These are phyloP conservation scores for Chlorodrepanis virens DNA, from an alignment of 2,113 vertebrate species.

Conservation along the genomic window DNA sequence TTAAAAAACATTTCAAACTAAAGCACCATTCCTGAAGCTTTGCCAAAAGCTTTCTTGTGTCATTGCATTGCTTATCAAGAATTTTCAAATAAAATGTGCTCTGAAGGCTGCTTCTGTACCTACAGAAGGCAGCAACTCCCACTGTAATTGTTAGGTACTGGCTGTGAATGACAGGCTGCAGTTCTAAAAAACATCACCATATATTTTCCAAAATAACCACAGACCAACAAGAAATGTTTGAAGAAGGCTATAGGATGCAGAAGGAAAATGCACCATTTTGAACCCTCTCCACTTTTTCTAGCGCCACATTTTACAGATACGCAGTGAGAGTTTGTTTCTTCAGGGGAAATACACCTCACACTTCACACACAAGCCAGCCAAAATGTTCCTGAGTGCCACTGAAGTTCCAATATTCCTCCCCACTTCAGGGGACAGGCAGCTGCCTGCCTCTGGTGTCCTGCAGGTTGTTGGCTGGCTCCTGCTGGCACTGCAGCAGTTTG, in stretches of 20 bases:
- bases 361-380: neutral
- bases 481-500: neutral
- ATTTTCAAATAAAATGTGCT: neutral
- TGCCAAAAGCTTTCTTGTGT: slow-evolving; percentile 14
- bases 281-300: neutral
- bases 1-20: neutral
- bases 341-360: neutral
- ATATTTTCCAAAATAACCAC: neutral
- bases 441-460: neutral
- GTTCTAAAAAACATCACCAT: neutral
- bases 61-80: neutral
- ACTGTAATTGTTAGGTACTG: neutral
- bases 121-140: neutral
- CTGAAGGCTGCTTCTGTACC: neutral
- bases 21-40: neutral
- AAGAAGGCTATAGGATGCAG: neutral
- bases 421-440: neutral
- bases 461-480: neutral
- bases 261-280: neutral
- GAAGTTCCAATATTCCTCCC: neutral
- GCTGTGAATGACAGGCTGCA: neutral
- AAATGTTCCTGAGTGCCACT: neutral
- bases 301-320: neutral
- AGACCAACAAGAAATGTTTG: neutral
- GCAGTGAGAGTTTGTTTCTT: neutral